These are phyloP conservation scores for Aphelinus atriplicis DNA, from an alignment of 1,140 invertebrate species.

Conservation along the genomic window DNA sequence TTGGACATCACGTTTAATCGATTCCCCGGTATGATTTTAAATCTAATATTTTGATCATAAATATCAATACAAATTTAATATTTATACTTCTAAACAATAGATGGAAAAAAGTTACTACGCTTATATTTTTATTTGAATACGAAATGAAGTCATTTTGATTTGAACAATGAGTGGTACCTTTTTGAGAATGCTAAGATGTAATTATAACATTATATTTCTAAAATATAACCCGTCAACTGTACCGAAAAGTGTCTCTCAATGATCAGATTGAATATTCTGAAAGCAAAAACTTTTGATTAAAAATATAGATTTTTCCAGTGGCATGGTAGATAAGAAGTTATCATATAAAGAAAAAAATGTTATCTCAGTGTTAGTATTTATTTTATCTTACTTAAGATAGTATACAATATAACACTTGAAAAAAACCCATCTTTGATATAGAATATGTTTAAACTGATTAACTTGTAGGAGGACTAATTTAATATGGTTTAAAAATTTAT, in stretches of 20 bases:
- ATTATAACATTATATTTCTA: too few species aligned
- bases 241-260: neutral
- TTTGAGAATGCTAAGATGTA: too few species aligned
- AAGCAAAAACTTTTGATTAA: neutral
- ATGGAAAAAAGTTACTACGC: neutral
- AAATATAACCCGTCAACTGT: too few species aligned
- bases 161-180: too few species aligned
- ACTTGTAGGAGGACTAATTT: too few species aligned
- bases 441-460: neutral
- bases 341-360: constrained; percentile 22
- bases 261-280: neutral
- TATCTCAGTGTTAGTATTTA: constrained; percentile 22
- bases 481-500: too few species aligned
- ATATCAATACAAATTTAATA: neutral
- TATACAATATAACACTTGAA: too few species aligned
- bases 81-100: constrained; percentile 22
- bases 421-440: neutral
- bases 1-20: constrained; percentile 81
- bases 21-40: constrained; percentile 76
- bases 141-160: too few species aligned
- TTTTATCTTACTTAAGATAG: constrained; percentile 18
- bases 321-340: constrained; percentile 23
- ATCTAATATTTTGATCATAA: neutral
- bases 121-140: too few species aligned
- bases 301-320: constrained; percentile 13